phyloP scores from a whole-genome alignment of 2,113 vertebrate genomes.

The Lampris megalopsis region DNA sequence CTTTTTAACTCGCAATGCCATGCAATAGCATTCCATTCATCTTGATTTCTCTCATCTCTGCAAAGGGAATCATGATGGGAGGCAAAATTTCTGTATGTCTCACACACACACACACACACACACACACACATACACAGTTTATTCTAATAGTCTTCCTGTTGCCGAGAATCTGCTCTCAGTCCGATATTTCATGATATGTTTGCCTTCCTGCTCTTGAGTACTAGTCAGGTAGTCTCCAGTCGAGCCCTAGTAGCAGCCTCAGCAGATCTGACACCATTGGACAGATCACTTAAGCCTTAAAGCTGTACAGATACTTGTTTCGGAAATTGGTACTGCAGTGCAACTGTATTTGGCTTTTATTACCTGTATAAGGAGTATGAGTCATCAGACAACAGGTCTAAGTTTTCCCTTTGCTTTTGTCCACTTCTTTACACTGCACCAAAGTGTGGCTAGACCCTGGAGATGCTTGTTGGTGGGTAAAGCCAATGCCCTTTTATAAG shows the following conservation, averaged over 20 bases:
- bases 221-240: constrained; percentile 44
- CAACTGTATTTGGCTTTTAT: constrained; percentile 37
- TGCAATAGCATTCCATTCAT: constrained; percentile 34
- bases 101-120: constrained; percentile 11
- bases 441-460: neutral
- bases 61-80: constrained; percentile 5
- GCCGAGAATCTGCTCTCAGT: constrained; percentile 20
- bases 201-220: constrained; percentile 27
- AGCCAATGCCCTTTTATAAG: neutral
- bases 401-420: constrained; percentile 24
- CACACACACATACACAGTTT: neutral
- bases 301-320: constrained; percentile 49
- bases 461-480: neutral
- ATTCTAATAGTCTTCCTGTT: constrained; percentile 9
- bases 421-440: constrained; percentile 8
- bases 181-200: constrained; percentile 25
- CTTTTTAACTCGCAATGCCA: neutral
- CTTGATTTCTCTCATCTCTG: neutral
- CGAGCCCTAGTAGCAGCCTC: constrained; percentile 35
- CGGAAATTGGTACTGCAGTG: constrained; percentile 36
- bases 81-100: constrained; percentile 29
- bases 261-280: constrained; percentile 32
- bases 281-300: constrained; percentile 26
- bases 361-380: constrained; percentile 31
- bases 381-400: constrained; percentile 33